Evolutionary conservation across 2,113 vertebrate species (phyloP), one percentile per base, ranked within the genome.

Genomic region (Gobio gobio): DNA sequence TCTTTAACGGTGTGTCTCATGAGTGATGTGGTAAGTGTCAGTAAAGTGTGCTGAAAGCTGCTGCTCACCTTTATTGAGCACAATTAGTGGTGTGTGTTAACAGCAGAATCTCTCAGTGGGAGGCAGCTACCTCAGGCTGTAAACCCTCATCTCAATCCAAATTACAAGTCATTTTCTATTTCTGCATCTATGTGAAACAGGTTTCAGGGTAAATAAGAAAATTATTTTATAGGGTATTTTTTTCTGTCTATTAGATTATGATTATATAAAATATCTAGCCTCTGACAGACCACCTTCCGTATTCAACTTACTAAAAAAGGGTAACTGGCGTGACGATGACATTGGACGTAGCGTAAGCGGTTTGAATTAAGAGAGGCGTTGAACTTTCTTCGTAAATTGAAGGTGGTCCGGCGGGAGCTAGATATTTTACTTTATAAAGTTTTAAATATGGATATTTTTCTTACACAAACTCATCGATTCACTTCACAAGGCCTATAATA

Each of bases 1-100:
- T 33, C 20, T 36, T 45, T 36, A 26, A 43, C 3, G 8, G 16
- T 45, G 33, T 29, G 24, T 58, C 49, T 78, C 72, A 4, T 58
- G 45, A 87, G 47, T 68, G 76, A 80, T 87, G 82, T 80, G 76
- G 68, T 75, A 33, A 78, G 82, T 40, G 54, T 73, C 26, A 56
- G 58, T 79, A 63, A 77, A 87, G 40, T 83, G 45, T 79, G 40
- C 72, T 79, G 70, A 66, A 78, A 78, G 68, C 77, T 81, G 33
- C 58, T 64, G 68, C 49, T 76, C 43, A 29, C 43, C 47, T 87
- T 87, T 84, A 84, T 84, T 68, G 66, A 58, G 47, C 58, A 76
- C 73, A 76, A 84, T 87, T 80, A 87, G 77, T 58, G 33, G 36
- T 56, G 47, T 75, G 86, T 6, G 82, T 16, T 66, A 81, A 47